phyloP scores from a whole-genome alignment of 2,888 invertebrate species.

The Nomada fucata region DNA sequence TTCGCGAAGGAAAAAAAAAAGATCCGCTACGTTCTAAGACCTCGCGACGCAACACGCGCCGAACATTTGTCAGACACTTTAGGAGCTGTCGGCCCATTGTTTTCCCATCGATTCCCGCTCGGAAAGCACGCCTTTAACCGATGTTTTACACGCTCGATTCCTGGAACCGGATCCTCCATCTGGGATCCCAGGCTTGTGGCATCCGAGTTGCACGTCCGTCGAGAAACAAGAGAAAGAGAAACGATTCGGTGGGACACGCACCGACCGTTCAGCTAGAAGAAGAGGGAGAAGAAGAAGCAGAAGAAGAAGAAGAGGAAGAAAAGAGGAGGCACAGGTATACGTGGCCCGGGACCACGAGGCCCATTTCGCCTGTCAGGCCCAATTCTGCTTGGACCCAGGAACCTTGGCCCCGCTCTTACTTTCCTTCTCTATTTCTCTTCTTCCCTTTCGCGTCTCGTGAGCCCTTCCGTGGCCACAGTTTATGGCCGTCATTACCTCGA shows the following conservation, averaged over 20 bases:
- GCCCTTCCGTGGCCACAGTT: conserved; percentile 75
- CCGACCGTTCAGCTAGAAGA: conserved; percentile 4
- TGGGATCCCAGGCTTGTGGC: conserved; percentile 70
- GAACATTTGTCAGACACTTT: conserved; percentile 82
- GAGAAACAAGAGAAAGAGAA: conserved; percentile 56
- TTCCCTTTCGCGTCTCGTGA: conserved; percentile 14
- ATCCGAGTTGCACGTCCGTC: conserved; percentile 66
- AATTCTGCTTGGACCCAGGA: conserved; percentile 78
- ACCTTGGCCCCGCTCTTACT: conserved; percentile 60
- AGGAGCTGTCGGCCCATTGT: conserved; percentile 79
- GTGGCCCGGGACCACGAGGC: conserved; percentile 72
- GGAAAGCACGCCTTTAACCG: conserved; percentile 81
- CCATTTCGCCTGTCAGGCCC: conserved; percentile 83
- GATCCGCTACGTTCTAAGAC: not conserved
- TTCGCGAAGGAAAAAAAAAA: not conserved
- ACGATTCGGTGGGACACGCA: conserved; percentile 41
- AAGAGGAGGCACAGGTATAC: conserved; percentile 71
- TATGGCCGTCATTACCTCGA: conserved; percentile 83
- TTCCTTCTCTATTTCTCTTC: not conserved
- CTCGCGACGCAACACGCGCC: conserved; percentile 69
- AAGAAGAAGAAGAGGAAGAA: conserved; percentile 13
- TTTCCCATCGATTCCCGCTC: conserved; percentile 79
- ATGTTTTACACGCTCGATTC: conserved; percentile 82
- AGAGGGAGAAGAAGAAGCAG: conserved; percentile 11
- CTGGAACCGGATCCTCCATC: conserved; percentile 79